Percentiles rank a stretch among this genome's conserved stretches.
Evolutionary conservation across 2,888 invertebrate genomes (phyloP).

Genomic region (Portevinia maculata): DNA sequence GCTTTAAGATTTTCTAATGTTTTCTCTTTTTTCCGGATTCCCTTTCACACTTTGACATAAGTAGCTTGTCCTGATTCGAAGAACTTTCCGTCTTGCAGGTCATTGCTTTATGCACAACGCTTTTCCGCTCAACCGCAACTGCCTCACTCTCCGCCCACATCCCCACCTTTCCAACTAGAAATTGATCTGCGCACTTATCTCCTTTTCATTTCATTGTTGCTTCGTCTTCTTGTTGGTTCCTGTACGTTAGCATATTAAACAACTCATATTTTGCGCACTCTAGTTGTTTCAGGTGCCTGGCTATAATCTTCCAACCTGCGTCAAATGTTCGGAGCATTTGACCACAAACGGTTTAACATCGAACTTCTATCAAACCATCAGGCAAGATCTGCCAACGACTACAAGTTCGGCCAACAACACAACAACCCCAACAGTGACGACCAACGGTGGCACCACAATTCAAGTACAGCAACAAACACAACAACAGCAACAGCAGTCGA

Average conservation of each 20-base stretch:
- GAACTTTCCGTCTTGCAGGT: too few species aligned
- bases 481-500: slow-evolving; percentile 76
- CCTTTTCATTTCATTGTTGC: slow-evolving; percentile 54
- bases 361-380: slow-evolving; percentile 80
- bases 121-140: not conserved
- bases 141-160: not conserved
- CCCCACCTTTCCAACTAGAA: not conserved
- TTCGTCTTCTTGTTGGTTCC: slow-evolving; percentile 51
- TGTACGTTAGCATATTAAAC: slow-evolving; percentile 10
- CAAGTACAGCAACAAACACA: slow-evolving; percentile 73
- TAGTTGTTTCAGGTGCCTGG: slow-evolving; percentile 83
- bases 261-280: slow-evolving; percentile 57
- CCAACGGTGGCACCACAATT: slow-evolving; percentile 74
- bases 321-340: slow-evolving; percentile 83
- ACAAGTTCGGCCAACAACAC: slow-evolving; percentile 77
- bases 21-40: too few species aligned
- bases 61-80: too few species aligned
- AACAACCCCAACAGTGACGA: slow-evolving; percentile 76
- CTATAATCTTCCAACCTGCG: slow-evolving; percentile 83
- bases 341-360: slow-evolving; percentile 79
- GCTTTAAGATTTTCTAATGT: too few species aligned
- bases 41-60: too few species aligned
- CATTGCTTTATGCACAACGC: not conserved
- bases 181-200: slow-evolving; percentile 56
- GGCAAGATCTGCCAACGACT: slow-evolving; percentile 77